phyloP scores from a whole-genome alignment of 1,140 invertebrate species.

The Xylocopa sonorina region DNA sequence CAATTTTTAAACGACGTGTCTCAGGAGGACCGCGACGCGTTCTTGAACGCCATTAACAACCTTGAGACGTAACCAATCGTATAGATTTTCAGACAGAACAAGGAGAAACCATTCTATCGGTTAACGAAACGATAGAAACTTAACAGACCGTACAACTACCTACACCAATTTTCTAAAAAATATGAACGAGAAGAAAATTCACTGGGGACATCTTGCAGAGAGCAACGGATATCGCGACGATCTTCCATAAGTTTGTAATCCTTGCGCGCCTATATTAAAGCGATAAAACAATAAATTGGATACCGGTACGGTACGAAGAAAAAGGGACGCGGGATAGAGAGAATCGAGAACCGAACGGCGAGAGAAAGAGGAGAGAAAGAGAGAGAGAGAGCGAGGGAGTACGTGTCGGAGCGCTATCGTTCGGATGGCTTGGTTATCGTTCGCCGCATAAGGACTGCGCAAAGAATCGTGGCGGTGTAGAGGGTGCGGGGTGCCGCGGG shows the following conservation, averaged over 20 bases:
- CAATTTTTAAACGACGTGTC: neutral
- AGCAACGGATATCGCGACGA: no score
- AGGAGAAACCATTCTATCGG: no score
- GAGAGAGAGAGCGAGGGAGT: neutral
- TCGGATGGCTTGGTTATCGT: slow-evolving; percentile 19
- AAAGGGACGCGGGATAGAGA: neutral
- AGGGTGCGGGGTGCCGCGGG: neutral
- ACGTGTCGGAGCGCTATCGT: neutral
- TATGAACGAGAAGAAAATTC: no score
- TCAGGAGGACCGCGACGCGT: neutral
- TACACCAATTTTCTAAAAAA: no score
- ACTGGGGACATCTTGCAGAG: no score
- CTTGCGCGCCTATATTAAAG: no score
- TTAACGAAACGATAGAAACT: no score
- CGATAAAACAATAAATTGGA: no score
- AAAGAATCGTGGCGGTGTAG: neutral
- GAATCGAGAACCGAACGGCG: neutral
- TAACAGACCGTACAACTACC: no score
- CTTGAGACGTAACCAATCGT: neutral
- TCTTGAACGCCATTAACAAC: neutral
- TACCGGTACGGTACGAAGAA: no score
- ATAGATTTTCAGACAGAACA: neutral
- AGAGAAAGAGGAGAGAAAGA: neutral
- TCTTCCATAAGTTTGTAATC: no score
- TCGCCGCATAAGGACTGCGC: slow-evolving; percentile 12